A percentile compares a stretch with the other conserved stretches of the same genome.
phyloP scores from a whole-genome alignment of 2,797 vertebrate genomes.

The Nothura maculosa region DNA sequence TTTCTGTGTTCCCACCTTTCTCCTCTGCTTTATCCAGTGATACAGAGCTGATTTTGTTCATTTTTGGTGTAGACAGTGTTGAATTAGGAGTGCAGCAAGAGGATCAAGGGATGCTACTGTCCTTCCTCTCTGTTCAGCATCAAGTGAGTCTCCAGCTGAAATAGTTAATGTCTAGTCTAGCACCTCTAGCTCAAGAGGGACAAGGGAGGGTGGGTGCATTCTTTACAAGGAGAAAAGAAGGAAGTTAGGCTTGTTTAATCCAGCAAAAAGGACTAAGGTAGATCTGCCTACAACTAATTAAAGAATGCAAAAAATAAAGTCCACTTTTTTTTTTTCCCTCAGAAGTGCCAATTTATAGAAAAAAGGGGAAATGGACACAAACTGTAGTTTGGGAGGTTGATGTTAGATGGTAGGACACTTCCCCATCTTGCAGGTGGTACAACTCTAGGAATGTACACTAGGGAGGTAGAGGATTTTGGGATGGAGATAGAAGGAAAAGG shows the following conservation, averaged over 20 bases:
- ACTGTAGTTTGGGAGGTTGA: background rate
- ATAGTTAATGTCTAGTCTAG: background rate
- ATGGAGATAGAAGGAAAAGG: background rate
- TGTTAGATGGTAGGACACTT: background rate
- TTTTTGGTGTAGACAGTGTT: background rate
- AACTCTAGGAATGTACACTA: background rate
- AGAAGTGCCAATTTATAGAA: background rate
- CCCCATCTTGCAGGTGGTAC: background rate
- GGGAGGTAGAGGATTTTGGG: background rate
- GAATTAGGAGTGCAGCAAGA: background rate
- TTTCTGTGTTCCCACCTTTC: background rate
- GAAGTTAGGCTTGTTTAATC: background rate
- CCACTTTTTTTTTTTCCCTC: background rate
- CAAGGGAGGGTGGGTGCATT: background rate
- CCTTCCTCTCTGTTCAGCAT: background rate
- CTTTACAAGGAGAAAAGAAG: background rate
- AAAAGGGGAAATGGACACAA: background rate
- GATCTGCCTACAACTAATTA: background rate
- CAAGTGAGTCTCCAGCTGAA: background rate
- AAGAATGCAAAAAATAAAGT: background rate
- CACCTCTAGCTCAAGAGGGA: background rate
- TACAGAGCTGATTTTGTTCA: background rate
- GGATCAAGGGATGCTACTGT: background rate
- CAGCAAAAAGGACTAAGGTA: background rate
- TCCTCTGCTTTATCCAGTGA: background rate